These are phyloP conservation scores for Phrynocephalus forsythii DNA, from an alignment of 2,797 vertebrate species.

Conservation along the genomic window DNA sequence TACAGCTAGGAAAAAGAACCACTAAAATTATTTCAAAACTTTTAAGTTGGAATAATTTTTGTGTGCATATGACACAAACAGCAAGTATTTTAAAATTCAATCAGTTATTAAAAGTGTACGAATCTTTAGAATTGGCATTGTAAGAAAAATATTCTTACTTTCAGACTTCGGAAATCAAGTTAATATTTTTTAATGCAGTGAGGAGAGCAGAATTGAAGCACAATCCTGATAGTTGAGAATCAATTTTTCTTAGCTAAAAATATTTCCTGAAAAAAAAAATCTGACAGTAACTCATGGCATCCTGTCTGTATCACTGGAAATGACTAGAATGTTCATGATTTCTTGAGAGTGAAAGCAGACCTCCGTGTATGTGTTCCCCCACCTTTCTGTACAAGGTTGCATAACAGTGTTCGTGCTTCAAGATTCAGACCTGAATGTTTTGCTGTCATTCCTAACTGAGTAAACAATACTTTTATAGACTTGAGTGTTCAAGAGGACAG, in stretches of 20 bases:
- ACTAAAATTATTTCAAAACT: background rate
- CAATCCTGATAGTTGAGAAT: background rate
- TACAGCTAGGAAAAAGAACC: background rate
- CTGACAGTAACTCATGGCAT: background rate
- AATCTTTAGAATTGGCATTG: background rate
- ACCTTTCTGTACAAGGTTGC: background rate
- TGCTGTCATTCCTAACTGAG: background rate
- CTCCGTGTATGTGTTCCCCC: background rate
- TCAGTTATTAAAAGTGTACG: background rate
- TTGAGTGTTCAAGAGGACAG: rapidly evolving
- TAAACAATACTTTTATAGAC: constrained; percentile 3
- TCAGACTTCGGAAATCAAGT: background rate
- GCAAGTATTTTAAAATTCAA: background rate
- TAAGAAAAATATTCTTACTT: background rate
- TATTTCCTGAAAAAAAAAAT: constrained; percentile 3
- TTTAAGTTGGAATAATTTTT: background rate
- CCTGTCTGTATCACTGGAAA: background rate
- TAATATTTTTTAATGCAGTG: background rate
- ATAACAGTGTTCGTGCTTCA: background rate
- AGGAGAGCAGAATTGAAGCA: background rate
- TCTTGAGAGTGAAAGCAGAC: constrained; percentile 11
- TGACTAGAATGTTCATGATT: background rate
- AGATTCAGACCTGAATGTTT: background rate
- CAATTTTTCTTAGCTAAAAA: background rate
- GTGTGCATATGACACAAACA: rapidly evolving